Conservation (phyloP, 2,797 vertebrate genomes). For the Nasua narica region DNA sequence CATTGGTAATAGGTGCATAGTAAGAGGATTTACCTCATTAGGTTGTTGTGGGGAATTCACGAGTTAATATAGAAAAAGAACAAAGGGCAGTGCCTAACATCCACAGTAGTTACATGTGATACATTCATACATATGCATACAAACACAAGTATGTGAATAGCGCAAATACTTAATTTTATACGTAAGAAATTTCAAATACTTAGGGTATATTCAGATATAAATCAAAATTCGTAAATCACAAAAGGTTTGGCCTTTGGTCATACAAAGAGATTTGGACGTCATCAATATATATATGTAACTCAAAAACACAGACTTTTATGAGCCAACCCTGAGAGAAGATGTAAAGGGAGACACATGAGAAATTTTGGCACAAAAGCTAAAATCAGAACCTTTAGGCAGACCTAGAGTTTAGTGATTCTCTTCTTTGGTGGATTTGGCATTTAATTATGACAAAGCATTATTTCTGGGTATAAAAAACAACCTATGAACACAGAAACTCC, state of each 20-base stretch:
- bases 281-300: background rate
- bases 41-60: background rate
- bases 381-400: background rate
- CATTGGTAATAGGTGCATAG: background rate
- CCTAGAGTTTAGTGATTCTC: background rate
- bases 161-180: background rate
- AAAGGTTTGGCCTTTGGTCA: background rate
- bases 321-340: background rate
- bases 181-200: background rate
- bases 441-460: background rate
- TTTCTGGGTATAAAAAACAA: conserved; percentile 18
- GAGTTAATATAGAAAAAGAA: background rate
- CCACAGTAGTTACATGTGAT: background rate
- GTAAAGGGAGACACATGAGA: background rate
- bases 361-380: background rate
- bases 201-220: background rate
- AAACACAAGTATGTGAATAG: background rate
- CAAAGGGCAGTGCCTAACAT: background rate
- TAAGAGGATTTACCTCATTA: background rate
- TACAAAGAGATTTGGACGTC: background rate
- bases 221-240: background rate
- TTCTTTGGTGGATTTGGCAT: background rate
- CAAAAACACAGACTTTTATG: background rate
- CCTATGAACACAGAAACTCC: background rate
- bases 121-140: background rate